Evolutionary conservation across 2,888 invertebrate genomes (phyloP).

Genomic region (Bibio marci): DNA sequence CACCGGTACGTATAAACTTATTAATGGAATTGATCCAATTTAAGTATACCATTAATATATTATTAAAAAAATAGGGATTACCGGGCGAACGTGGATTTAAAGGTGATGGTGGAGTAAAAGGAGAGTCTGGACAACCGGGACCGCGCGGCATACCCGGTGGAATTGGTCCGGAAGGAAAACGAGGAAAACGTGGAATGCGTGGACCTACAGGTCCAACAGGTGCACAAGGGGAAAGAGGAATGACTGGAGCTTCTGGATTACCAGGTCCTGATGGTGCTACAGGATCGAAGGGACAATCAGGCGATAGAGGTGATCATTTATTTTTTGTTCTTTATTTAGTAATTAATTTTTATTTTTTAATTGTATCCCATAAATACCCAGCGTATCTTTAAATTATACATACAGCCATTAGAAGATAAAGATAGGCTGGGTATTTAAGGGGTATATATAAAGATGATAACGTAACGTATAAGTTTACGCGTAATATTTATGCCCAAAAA

Average conservation of each 20-base stretch:
- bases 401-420: too few relatives aligned
- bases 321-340: constrained; percentile 18
- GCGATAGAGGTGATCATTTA: constrained; percentile 40
- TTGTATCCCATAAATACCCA: too few relatives aligned
- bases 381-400: too few relatives aligned
- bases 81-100: constrained; percentile 66
- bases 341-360: too few relatives aligned
- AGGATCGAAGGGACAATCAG: constrained; percentile 59
- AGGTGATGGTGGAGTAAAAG: constrained; percentile 61
- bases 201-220: constrained; percentile 61
- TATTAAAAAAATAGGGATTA: constrained; percentile 38
- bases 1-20: constrained; percentile 34
- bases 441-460: too few relatives aligned
- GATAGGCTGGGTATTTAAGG: too few relatives aligned
- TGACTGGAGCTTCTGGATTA: constrained; percentile 21
- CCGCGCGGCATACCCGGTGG: constrained; percentile 60
- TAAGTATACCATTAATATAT: neutral
- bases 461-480: too few relatives aligned
- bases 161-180: constrained; percentile 57
- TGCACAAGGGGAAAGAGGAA: constrained; percentile 51
- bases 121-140: constrained; percentile 54
- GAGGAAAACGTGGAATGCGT: constrained; percentile 60
- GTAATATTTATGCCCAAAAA: too few relatives aligned
- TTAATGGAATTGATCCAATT: neutral
- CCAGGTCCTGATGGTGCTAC: constrained; percentile 62